Conservation (phyloP, 2,888 invertebrate genomes). For the Seira musarum region DNA sequence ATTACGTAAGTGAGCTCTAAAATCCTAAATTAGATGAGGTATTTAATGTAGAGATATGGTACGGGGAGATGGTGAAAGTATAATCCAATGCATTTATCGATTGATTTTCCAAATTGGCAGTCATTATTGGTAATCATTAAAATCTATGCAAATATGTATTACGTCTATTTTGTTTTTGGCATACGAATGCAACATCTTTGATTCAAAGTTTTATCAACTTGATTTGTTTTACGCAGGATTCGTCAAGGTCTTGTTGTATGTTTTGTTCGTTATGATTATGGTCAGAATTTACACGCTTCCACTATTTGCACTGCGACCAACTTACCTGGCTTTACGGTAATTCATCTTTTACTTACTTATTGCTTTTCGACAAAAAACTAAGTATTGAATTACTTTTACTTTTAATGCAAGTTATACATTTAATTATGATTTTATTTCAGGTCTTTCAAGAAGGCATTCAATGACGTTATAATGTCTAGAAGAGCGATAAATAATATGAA, state of each 20-base stretch:
- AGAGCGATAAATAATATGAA: conserved; percentile 99
- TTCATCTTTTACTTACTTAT: too few species aligned
- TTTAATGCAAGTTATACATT: neutral
- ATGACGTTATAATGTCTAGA: conserved; percentile 96
- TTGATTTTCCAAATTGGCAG: conserved; percentile 58
- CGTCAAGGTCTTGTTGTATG: conserved; percentile 84
- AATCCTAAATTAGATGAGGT: neutral
- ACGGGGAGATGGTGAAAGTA: neutral
- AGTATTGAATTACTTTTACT: neutral
- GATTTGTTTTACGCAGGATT: too few species aligned
- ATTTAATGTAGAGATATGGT: neutral
- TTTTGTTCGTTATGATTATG: conserved; percentile 96
- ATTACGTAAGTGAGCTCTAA: conserved; percentile 85
- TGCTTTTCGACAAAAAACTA: too few species aligned
- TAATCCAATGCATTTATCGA: neutral
- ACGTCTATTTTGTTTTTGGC: too few species aligned
- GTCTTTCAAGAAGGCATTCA: conserved; percentile 97
- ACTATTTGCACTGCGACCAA: conserved; percentile 97
- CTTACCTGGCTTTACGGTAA: conserved; percentile 98
- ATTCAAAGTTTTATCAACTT: too few species aligned
- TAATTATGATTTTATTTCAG: conserved; percentile 74
- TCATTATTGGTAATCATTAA: too few species aligned
- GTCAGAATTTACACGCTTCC: conserved; percentile 97
- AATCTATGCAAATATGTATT: too few species aligned
- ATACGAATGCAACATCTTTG: too few species aligned